Evolutionary conservation across 92 coral and sea anemone species (phyloP).

Genomic region (Metridium senile): DNA sequence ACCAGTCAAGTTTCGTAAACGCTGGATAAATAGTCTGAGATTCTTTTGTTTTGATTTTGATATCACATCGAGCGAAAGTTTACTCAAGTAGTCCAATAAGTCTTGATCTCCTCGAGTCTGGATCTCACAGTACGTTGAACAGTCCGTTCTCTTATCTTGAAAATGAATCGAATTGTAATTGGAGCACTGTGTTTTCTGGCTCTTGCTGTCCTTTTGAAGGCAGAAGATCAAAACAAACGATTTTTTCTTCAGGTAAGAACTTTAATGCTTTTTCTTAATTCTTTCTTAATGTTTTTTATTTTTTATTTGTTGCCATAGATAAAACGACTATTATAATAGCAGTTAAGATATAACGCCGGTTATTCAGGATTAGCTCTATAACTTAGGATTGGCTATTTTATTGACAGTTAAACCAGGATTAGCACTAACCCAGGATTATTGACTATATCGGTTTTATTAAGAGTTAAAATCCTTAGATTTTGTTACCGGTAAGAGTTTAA

Average conservation of each 20-base stretch:
- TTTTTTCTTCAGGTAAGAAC: slow-evolving; percentile 17
- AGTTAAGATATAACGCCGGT: too few relatives aligned
- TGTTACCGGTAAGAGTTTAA: too few relatives aligned
- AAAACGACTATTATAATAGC: too few relatives aligned
- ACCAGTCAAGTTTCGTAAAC: background rate
- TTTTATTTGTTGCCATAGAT: background rate
- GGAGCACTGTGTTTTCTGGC: slow-evolving; percentile 25
- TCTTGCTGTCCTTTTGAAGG: slow-evolving; percentile 6
- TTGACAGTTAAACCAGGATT: background rate
- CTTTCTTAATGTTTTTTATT: background rate
- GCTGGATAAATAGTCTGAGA: background rate
- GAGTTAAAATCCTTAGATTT: too few relatives aligned
- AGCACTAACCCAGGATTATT: too few relatives aligned
- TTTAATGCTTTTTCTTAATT: too few relatives aligned
- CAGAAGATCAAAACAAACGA: slow-evolving; percentile 6
- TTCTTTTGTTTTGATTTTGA: background rate
- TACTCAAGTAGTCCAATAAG: background rate
- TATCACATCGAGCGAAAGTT: background rate
- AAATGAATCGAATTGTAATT: slow-evolving; percentile 26
- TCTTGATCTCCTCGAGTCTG: background rate
- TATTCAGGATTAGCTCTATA: background rate
- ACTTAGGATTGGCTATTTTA: background rate
- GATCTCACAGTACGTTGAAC: background rate
- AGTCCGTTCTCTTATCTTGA: background rate
- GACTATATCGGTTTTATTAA: too few relatives aligned